These are phyloP conservation scores for Albula glossodonta DNA, from an alignment of 2,113 vertebrate species.

Conservation along the genomic window DNA sequence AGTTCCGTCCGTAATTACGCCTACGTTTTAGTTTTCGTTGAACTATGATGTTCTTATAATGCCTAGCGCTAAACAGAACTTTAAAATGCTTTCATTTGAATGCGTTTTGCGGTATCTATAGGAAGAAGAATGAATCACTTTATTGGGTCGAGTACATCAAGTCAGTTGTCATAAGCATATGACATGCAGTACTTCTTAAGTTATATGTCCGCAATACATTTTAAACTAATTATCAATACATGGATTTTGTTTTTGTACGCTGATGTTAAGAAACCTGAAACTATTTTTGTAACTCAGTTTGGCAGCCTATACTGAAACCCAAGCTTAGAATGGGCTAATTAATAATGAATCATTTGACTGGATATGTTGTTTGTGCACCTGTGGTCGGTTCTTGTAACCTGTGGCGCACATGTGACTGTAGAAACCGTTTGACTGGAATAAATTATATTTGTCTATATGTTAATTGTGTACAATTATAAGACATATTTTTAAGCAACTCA, in stretches of 20 bases:
- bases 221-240: neutral
- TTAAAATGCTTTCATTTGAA: neutral
- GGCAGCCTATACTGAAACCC: neutral
- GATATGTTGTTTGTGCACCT: neutral
- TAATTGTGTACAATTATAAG: too few relatives aligned
- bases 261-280: neutral
- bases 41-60: neutral
- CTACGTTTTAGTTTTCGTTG: too few relatives aligned
- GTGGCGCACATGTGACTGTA: too few relatives aligned
- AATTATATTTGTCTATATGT: too few relatives aligned
- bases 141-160: neutral
- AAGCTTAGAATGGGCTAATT: neutral
- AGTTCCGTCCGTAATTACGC: neutral
- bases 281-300: neutral
- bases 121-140: neutral
- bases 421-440: too few relatives aligned
- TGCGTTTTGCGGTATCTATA: neutral
- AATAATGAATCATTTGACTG: neutral
- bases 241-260: neutral
- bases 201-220: neutral
- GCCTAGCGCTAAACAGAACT: neutral
- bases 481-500: too few relatives aligned
- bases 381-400: neutral
- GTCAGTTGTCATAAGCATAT: neutral
- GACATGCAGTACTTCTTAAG: neutral